phyloP scores from a whole-genome alignment of 2,113 vertebrate genomes.

The Serilophus lunatus region DNA sequence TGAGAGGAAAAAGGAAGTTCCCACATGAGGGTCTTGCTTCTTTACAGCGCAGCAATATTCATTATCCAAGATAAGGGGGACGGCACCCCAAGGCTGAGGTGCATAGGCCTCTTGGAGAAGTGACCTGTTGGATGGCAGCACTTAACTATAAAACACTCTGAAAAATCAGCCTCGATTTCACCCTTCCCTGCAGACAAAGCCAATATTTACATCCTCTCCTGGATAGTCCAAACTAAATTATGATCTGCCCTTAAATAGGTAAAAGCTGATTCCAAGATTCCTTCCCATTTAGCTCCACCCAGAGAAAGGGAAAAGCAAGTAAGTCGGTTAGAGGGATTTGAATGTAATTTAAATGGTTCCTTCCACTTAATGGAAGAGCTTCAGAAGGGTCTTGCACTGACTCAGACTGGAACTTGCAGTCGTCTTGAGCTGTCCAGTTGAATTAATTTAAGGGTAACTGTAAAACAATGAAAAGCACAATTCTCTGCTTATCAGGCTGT shows the following conservation, averaged over 20 bases:
- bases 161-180: neutral
- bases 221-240: neutral
- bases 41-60: neutral
- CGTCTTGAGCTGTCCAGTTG: neutral
- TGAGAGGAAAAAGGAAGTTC: slow-evolving; percentile 6
- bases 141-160: neutral
- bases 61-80: neutral
- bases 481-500: neutral
- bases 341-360: neutral
- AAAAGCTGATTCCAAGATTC: neutral
- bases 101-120: neutral
- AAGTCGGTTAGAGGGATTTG: neutral
- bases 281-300: neutral
- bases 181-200: neutral
- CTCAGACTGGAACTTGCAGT: neutral
- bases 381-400: slow-evolving; percentile 27
- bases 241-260: neutral
- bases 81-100: neutral
- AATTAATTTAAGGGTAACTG: neutral
- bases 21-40: neutral
- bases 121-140: neutral
- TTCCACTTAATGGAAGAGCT: slow-evolving; percentile 38
- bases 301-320: slow-evolving; percentile 10
- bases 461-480: slow-evolving; percentile 19
- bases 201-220: neutral